Conservation (phyloP, 2,888 invertebrate species). For the Drosophila prostipennis region DNA sequence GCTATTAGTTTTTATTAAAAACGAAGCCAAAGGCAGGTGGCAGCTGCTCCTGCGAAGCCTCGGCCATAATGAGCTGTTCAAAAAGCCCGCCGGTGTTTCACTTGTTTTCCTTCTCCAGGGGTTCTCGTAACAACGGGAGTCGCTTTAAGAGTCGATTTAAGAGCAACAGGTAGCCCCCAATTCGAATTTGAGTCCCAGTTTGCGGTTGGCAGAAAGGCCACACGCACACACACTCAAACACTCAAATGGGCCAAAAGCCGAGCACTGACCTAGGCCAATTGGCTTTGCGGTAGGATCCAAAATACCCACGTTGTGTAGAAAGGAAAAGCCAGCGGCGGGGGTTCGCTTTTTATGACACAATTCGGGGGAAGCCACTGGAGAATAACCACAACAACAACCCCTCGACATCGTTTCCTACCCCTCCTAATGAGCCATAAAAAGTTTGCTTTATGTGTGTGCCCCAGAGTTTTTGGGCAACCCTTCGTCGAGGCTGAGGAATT, state of each 20-base stretch:
- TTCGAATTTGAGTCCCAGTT: constrained; percentile 35
- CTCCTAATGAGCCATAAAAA: constrained; percentile 76
- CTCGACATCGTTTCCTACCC: constrained; percentile 35
- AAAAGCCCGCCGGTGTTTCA: constrained; percentile 42
- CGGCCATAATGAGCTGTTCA: constrained; percentile 58
- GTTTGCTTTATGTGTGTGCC: constrained; percentile 44
- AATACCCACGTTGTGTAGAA: not conserved
- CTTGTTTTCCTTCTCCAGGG: constrained; percentile 3
- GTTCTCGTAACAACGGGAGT: constrained; percentile 28
- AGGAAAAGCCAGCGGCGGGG: constrained; percentile 46
- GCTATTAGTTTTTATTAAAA: constrained; percentile 65
- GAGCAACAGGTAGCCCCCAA: constrained; percentile 68
- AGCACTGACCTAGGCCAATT: constrained; percentile 79
- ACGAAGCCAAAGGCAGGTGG: constrained; percentile 45
- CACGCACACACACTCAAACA: constrained; percentile 56
- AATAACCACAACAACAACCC: constrained; percentile 29
- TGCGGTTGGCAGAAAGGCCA: constrained; percentile 55
- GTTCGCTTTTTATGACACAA: constrained; percentile 74
- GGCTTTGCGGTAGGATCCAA: constrained; percentile 69
- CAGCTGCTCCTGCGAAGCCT: constrained; percentile 60
- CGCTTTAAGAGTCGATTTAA: not conserved
- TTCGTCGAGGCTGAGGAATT: constrained; percentile 58
- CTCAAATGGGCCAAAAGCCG: constrained; percentile 27
- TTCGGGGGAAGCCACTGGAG: constrained; percentile 22
- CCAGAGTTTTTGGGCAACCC: constrained; percentile 67